Percentiles rank a stretch among this genome's conserved stretches.
Evolutionary conservation across 1,140 invertebrate genomes (phyloP).

Genomic region (Lordiphosa clarofinis): DNA sequence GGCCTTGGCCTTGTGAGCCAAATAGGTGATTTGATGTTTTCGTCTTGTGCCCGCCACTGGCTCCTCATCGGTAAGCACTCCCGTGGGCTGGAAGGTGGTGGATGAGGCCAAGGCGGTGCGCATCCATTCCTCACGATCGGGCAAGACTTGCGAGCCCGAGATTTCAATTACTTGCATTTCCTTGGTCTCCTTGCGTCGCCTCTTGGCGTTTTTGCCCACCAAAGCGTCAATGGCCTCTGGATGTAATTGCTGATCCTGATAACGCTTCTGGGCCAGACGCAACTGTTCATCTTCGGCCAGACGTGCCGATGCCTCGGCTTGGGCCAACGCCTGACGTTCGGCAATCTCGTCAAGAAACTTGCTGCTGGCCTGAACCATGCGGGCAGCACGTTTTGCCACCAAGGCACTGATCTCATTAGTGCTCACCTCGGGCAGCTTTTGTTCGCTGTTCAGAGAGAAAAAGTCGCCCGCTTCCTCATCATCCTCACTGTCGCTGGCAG

Average conservation of each 20-base stretch:
- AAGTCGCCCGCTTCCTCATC: constrained; percentile 79
- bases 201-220: constrained; percentile 71
- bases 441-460: constrained; percentile 81
- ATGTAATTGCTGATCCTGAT: constrained; percentile 51
- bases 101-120: constrained; percentile 91
- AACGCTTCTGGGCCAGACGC: constrained; percentile 47
- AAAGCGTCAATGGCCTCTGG: constrained; percentile 67
- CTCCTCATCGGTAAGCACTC: constrained; percentile 80
- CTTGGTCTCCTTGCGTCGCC: constrained; percentile 79
- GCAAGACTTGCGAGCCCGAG: constrained; percentile 89
- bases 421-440: constrained; percentile 70
- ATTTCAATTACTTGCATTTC: constrained; percentile 89
- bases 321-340: constrained; percentile 20
- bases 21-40: constrained; percentile 98
- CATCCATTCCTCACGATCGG: constrained; percentile 89
- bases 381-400: constrained; percentile 68
- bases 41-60: constrained; percentile 86
- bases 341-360: constrained; percentile 39
- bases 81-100: constrained; percentile 79
- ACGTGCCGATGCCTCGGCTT: constrained; percentile 11
- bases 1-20: constrained; percentile 96
- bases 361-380: constrained; percentile 57
- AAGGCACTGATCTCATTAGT: constrained; percentile 66
- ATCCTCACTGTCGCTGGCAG: constrained; percentile 79
- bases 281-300: constrained; percentile 31